Evolutionary conservation across 53 echinoderm and acorn worm genomes (phyloP).

Genomic region (Antedon mediterranea): DNA sequence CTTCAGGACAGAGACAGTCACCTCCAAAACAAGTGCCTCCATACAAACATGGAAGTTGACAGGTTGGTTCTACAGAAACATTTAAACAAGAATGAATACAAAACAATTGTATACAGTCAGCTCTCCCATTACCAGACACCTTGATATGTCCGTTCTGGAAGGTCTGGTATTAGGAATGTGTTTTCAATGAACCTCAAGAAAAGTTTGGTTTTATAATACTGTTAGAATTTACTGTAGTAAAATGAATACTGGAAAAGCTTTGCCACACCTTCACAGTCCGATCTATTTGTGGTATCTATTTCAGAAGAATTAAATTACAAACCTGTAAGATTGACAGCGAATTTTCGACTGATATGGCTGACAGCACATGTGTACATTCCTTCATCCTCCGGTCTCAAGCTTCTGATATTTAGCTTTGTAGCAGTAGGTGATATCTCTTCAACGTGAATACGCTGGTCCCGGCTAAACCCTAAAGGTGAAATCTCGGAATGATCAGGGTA

Average conservation of each 20-base stretch:
- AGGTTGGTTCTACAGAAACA: constrained; percentile 34
- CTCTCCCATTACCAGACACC: too few relatives aligned
- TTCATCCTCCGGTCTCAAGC: constrained; percentile 47
- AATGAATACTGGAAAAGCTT: too few relatives aligned
- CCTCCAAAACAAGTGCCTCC: constrained; percentile 68
- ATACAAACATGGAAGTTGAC: constrained; percentile 51
- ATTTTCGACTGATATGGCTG: constrained; percentile 40
- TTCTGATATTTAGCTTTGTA: constrained; percentile 48
- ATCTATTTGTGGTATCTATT: too few relatives aligned
- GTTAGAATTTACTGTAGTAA: too few relatives aligned
- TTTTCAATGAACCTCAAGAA: too few relatives aligned
- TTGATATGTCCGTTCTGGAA: too few relatives aligned
- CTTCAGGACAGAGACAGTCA: constrained; percentile 51
- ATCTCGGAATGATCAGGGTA: constrained; percentile 28
- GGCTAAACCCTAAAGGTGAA: constrained; percentile 4
- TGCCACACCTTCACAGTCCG: too few relatives aligned
- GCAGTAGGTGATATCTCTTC: constrained; percentile 45
- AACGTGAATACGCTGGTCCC: constrained; percentile 23
- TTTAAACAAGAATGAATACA: too few relatives aligned
- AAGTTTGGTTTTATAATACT: too few relatives aligned
- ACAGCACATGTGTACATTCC: constrained; percentile 68
- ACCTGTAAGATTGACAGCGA: constrained; percentile 18
- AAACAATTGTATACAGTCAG: too few relatives aligned
- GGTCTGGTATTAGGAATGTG: too few relatives aligned
- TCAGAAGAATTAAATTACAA: neutral